Conservation (phyloP, 2,797 vertebrate species). For the Muraenolepis orangiensis region DNA sequence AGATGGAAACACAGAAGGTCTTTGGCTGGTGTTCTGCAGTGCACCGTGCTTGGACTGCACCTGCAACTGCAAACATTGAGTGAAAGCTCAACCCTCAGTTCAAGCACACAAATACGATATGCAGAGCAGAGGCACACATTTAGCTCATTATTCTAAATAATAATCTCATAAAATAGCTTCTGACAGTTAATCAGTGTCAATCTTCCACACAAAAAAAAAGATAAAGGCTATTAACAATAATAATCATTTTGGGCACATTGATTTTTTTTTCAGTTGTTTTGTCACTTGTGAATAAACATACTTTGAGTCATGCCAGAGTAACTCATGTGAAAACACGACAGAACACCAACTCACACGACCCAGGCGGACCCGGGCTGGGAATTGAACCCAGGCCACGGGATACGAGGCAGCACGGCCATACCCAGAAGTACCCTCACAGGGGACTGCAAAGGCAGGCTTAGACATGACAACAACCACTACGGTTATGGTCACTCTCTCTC, state of each 20-base stretch:
- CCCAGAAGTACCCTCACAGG: neutral
- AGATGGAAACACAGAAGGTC: neutral
- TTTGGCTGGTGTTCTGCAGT: neutral
- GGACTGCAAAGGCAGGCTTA: constrained; percentile 7
- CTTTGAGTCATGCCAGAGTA: neutral
- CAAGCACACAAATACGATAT: neutral
- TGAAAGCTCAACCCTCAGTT: neutral
- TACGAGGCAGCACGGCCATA: neutral
- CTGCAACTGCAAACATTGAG: neutral
- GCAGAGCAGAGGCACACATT: neutral
- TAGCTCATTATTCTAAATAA: neutral
- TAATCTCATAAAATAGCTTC: neutral
- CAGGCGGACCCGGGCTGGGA: neutral
- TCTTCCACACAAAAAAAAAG: no score
- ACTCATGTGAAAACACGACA: neutral
- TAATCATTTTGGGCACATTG: no score
- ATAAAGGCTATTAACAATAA: no score
- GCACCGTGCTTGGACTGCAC: neutral
- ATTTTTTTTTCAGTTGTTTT: neutral
- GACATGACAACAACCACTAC: constrained; percentile 28
- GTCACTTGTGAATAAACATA: neutral
- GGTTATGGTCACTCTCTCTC: neutral
- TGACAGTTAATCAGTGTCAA: neutral
- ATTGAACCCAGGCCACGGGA: neutral
- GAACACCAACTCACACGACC: neutral